These are phyloP conservation scores for Aphidius gifuensis DNA, from an alignment of 1,140 invertebrate species.

Conservation along the genomic window DNA sequence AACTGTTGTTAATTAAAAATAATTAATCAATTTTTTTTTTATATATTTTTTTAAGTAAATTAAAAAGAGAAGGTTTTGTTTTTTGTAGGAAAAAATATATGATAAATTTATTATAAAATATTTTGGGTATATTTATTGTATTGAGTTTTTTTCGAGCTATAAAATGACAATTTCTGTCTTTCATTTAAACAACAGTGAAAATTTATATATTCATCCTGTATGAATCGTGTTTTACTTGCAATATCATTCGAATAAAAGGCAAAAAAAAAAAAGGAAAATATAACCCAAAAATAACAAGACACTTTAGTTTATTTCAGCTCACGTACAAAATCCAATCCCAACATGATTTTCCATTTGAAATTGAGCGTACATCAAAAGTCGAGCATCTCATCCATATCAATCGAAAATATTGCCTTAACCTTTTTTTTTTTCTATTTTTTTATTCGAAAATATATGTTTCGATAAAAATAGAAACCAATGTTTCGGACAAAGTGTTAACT, in stretches of 20 bases:
- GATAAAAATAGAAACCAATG: too few species aligned
- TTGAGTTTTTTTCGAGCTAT: too few species aligned
- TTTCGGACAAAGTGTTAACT: too few species aligned
- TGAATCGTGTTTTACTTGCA: too few species aligned
- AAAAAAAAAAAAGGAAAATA: conserved; percentile 15
- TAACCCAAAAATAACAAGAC: conserved; percentile 24
- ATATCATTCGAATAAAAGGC: conserved; percentile 25
- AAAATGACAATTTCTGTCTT: too few species aligned
- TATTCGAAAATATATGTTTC: neutral
- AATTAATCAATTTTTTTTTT: too few species aligned
- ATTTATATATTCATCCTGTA: conserved; percentile 23
- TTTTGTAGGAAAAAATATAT: too few species aligned
- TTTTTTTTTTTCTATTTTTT: neutral
- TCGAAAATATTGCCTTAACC: conserved; percentile 34
- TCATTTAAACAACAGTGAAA: neutral
- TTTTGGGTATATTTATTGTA: too few species aligned
- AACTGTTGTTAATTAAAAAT: too few species aligned
- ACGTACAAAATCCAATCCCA: conserved; percentile 51
- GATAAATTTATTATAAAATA: too few species aligned
- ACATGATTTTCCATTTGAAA: conserved; percentile 56
- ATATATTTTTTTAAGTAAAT: too few species aligned
- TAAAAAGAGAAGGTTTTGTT: too few species aligned
- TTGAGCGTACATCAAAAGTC: conserved; percentile 53
- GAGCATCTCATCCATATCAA: conserved; percentile 53
- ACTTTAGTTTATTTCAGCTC: conserved; percentile 47